Base-by-base conservation (phyloP, 2,888 invertebrate genomes). In the Drosophila anomalipes region DNA sequence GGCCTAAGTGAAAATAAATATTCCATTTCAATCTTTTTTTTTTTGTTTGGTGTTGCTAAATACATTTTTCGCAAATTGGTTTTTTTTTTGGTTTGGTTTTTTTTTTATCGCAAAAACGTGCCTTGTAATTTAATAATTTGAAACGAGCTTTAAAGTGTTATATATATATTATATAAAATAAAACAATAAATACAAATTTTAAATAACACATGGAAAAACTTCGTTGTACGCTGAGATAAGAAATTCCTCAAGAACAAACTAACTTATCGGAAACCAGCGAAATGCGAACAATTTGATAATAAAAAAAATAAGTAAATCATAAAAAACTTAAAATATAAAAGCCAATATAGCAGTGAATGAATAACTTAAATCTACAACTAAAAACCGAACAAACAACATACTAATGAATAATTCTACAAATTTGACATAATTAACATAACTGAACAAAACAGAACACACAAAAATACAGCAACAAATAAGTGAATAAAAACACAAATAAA, bases 401-500 rank as follows among this genome's bases (percentile, higher is more conserved):
- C 28, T 49, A 54, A 41, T 65, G 22, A 37, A 57, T 35, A 41
- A 41, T 53, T 32, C 33, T 58, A 56, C 58, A 70, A 53, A 70
- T 54, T 70, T 52, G 19, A 54, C 58, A 62, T 59, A 56, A 74
- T 74, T 74, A 74, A 58, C 74, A 78, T 65, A 74, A 69, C 64
- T 52, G 51, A 64, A 51, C 49, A 4, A 37, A 56, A 56, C 53
- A 39, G 22, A 41, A 16, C 7, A 39, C n/a, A 41, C 51, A 60
- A 37, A 79, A 70, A 66, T 70, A 66, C 51, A 69, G 66, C 53
- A 37, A 35, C 60, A 59, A 22, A 39, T 57, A 72, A 72, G 59
- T 68, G 70, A 59, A 81, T 67, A 65, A 57, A 68, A 66, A 74
- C 59, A 69, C 65, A 77, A 68, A 80, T 62, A 71, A 74, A 74